Evolutionary conservation across 2,888 invertebrate species (phyloP).

Genomic region (Lasioglossum leucozonium): DNA sequence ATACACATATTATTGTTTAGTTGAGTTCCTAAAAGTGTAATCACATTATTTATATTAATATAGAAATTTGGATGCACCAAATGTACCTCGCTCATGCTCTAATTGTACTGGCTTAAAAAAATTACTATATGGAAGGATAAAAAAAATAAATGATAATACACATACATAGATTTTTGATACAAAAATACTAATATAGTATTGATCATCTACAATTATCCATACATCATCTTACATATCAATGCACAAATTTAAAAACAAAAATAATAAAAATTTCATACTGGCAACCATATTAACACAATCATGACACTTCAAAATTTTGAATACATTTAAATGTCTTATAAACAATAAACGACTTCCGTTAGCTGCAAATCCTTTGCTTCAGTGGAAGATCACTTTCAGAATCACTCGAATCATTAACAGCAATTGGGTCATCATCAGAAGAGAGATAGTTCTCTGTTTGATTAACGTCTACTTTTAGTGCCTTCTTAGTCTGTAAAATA

Average conservation of each 20-base stretch:
- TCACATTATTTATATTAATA: constrained; percentile 2
- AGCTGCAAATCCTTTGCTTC: constrained; percentile 74
- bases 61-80: constrained; percentile 21
- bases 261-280: constrained; percentile 20
- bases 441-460: constrained; percentile 58
- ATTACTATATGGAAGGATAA: constrained; percentile 2
- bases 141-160: constrained; percentile 33
- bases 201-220: constrained; percentile 34
- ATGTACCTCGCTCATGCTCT: constrained; percentile 16
- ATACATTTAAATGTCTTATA: constrained; percentile 27
- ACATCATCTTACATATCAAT: constrained; percentile 21
- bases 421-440: constrained; percentile 66
- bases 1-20: background rate
- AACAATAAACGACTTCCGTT: constrained; percentile 63
- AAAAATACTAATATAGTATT: constrained; percentile 48
- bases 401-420: constrained; percentile 74
- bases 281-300: constrained; percentile 15
- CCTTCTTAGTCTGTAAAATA: constrained; percentile 62
- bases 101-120: background rate
- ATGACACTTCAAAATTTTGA: constrained; percentile 17
- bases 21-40: constrained; percentile 5
- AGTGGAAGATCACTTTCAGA: constrained; percentile 80
- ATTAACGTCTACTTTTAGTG: constrained; percentile 51
- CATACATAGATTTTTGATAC: constrained; percentile 20
- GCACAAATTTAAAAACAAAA: constrained; percentile 43